These are phyloP conservation scores for Epistrophe grossulariae DNA, from an alignment of 2,888 invertebrate genomes.

Conservation along the genomic window DNA sequence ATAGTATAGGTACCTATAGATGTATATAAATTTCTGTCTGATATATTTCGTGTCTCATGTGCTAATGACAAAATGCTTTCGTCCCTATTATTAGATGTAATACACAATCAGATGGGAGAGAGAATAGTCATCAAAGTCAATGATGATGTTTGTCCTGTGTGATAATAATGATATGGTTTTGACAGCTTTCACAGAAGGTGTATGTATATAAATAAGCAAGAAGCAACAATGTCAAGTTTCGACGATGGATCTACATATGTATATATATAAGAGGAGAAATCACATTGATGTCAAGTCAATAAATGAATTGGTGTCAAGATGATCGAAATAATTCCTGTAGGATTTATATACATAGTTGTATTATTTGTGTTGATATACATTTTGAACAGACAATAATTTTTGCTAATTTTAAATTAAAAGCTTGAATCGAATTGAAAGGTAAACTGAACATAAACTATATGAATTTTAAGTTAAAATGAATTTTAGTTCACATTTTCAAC, in stretches of 20 bases:
- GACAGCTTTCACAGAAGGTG: constrained; percentile 10
- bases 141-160: constrained; percentile 66
- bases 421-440: too few species aligned
- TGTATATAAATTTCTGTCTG: not conserved
- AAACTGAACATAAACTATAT: too few species aligned
- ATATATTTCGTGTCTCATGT: constrained; percentile 17
- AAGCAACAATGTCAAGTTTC: constrained; percentile 5
- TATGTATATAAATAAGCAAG: not conserved
- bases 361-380: too few species aligned
- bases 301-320: constrained; percentile 56
- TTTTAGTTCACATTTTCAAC: too few species aligned
- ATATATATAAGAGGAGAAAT: not conserved
- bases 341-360: not conserved
- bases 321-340: constrained; percentile 4
- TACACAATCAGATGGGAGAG: constrained; percentile 60
- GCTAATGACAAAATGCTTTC: constrained; percentile 72
- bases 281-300: constrained; percentile 62
- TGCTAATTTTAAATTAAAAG: too few species aligned
- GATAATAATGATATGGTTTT: constrained; percentile 59
- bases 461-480: too few species aligned
- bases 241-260: not conserved
- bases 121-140: constrained; percentile 70
- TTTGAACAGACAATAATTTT: too few species aligned
- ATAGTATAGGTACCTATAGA: not conserved
- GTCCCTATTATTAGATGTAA: constrained; percentile 67